Base-by-base conservation (phyloP, 1,140 invertebrate species). In the Drosophila kanapiae region DNA sequence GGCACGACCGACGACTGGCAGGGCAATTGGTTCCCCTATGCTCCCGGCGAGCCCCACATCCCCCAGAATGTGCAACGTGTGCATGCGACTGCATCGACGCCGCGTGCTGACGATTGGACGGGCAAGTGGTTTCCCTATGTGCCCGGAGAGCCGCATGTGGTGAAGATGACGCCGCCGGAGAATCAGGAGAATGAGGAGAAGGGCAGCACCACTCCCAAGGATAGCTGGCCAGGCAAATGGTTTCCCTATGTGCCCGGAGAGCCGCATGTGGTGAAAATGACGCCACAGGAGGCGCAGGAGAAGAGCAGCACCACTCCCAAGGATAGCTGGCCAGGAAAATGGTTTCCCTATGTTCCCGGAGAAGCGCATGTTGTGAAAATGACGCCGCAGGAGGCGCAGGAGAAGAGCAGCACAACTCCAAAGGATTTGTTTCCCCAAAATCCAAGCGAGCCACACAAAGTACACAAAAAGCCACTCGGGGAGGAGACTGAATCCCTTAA, bases 151-250 rank as follows among this genome's bases (percentile, higher is more conserved):
- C 56, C 62, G 6, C 62, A 64, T 33, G 29, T 38, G 23, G 11
- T 27, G 0, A 29, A 16, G 11, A 6, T 18, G 33, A 16, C 47
- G 14, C 23, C 58, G 6, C 18, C 54, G 29, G 45, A 14, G 23
- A 10, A 4, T 31, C 13, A 61, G 23, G 11, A 10, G 10, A 14
- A 31, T 16, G 7, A 14, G 9, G 33, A 31, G 23, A n/a, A 42
- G n/a, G 10, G 16, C 4, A 31, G 40, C 40, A 59, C 11, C 3
- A 16, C 45, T 27, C 14, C 45, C 1, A 56, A 60, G 16, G 82
- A 81, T 10, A 16, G 35, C 29, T 88, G 84, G 84, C 47, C 53
- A n/a, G 80, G 87, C 2, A 78, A 68, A 54, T 91, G 78, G 82
- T 91, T 91, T 56, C 84, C 90, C 13, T 60, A 64, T 33, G 57